Base-by-base conservation (phyloP, 2,797 vertebrate genomes). In the Zenarchopterus dispar region DNA sequence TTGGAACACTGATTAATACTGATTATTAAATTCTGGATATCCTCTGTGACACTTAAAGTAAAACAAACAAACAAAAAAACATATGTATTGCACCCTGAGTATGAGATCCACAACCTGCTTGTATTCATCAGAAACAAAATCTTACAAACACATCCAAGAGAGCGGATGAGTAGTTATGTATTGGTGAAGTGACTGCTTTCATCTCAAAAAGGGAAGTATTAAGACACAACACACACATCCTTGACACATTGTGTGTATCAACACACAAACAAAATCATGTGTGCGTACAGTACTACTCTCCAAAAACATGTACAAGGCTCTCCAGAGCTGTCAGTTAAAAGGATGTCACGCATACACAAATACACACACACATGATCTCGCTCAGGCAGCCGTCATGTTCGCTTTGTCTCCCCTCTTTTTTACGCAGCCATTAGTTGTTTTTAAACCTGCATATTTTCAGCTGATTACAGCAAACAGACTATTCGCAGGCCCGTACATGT, bases 381-480 rank as follows among this genome's bases (percentile, higher is more conserved):
- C 65, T 42, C 59, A 31, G 57, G 67, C 72, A 73, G 67, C 56
- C 45, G 21, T 81, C 79, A 75, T 69, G 74, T 81, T 84, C 62
- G 31, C 71, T 77, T 67, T 73, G 73, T 69, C 48, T 22, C 70
- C 66, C 23, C 80, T 85, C 88, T 44, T 50, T 61, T 67, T 50
- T 39, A 92, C 84, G 81, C 88, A 90, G 89, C 92, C 93, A 95
- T 95, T 94, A 96, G 93, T 81, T 90, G 90, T 90, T 91, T 93
- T 95, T 90, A 94, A 92, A 90, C 87, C 91, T 92, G 94, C 94
- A 93, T 96, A 94, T 96, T 96, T 96, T 94, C 92, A 95, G 92
- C 94, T 97, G 95, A 98, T 96, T 97, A 96, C 90, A 95, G 94
- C 93, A 95, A 96, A 96, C 95, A 93, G 93, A 94, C 93, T 90